A percentile compares a stretch with the other conserved stretches of the same genome.
Conservation (phyloP, 1,140 invertebrate genomes). For the Metopolophium dirhodum region DNA sequence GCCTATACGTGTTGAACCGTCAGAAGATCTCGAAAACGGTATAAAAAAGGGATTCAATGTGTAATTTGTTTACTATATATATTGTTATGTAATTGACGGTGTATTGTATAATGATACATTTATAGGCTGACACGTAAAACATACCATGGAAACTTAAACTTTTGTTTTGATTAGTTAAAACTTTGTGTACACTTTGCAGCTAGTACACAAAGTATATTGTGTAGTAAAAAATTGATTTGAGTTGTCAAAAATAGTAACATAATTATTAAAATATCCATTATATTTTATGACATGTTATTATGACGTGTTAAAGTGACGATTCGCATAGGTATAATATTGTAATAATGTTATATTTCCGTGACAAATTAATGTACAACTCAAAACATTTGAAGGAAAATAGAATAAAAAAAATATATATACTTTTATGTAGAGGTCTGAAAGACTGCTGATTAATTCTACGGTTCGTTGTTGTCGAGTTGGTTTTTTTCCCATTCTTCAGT, state of each 20-base stretch:
- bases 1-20: neutral
- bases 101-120: neutral
- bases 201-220: neutral
- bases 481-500: neutral
- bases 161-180: neutral
- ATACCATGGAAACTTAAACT: neutral
- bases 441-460: conserved; percentile 4
- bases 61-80: neutral
- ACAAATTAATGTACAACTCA: neutral
- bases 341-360: neutral
- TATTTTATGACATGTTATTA: neutral
- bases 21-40: neutral
- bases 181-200: neutral
- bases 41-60: neutral
- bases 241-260: neutral
- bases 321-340: neutral
- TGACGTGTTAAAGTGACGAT: no score
- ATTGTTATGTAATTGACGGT: neutral
- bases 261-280: neutral
- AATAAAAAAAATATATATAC: neutral
- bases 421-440: conserved; percentile 6
- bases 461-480: neutral
- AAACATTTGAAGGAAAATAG: neutral
- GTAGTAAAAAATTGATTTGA: neutral
- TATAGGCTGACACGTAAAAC: neutral